Percentiles rank a stretch among this genome's conserved stretches.
Evolutionary conservation across 2,888 invertebrate species (phyloP).

Genomic region (Dysmachus trigonus): DNA sequence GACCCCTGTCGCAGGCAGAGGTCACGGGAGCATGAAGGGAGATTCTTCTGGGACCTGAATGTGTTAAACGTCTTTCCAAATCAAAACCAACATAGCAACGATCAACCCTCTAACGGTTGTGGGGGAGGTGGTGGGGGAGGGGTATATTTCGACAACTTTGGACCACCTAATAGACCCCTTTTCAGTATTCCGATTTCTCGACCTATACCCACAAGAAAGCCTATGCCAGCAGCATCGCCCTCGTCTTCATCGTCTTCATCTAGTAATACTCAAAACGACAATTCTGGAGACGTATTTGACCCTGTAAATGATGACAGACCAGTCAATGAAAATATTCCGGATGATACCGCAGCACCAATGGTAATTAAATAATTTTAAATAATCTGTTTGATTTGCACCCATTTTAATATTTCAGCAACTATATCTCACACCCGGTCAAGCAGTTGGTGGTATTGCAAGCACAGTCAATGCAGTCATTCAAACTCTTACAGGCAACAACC

Average conservation of each 20-base stretch:
- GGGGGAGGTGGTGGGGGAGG: constrained; percentile 7
- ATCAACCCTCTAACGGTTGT: constrained; percentile 4
- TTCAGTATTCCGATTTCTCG: constrained; percentile 20
- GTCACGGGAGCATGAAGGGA: constrained; percentile 55
- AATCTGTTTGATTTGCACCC: not conserved
- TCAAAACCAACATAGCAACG: not conserved
- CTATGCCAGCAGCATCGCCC: not conserved
- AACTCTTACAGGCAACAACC: constrained; percentile 44
- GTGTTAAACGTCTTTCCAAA: constrained; percentile 58
- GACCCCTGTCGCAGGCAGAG: constrained; percentile 48
- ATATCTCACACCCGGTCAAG: constrained; percentile 35
- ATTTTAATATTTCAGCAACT: constrained; percentile 28
- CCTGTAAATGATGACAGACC: constrained; percentile 46
- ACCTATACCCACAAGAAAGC: not conserved
- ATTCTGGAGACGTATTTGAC: constrained; percentile 40
- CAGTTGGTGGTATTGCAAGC: constrained; percentile 45
- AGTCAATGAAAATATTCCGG: constrained; percentile 15
- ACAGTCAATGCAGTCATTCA: constrained; percentile 44
- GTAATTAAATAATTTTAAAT: constrained; percentile 9
- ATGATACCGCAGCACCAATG: constrained; percentile 31
- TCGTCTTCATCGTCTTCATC: not conserved
- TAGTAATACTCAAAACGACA: not conserved
- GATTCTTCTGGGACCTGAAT: constrained; percentile 61
- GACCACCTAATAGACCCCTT: not conserved
- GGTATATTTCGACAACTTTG: not conserved